Conservation (phyloP, 2,797 vertebrate genomes). For the Stomatorhinus walkeri region DNA sequence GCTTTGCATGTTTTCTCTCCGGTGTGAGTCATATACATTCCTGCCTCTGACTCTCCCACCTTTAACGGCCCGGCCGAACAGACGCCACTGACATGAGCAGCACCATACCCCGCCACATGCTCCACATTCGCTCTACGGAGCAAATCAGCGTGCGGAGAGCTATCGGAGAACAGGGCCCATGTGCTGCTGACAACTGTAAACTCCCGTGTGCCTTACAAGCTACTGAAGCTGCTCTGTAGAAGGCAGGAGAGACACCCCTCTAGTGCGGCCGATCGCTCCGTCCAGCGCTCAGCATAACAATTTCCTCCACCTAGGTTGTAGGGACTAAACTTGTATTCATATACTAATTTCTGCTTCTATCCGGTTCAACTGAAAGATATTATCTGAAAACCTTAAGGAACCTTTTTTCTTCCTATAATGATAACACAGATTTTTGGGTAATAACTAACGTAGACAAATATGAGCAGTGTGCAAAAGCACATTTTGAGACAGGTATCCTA, state of each 20-base stretch:
- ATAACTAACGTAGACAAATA: neutral
- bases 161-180: neutral
- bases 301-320: neutral
- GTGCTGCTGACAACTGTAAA: neutral
- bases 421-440: neutral
- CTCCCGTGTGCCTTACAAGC: neutral
- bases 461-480: neutral
- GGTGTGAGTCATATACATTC: neutral
- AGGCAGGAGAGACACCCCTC: neutral
- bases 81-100: neutral
- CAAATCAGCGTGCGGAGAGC: neutral
- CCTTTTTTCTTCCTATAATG: neutral
- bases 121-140: neutral
- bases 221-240: neutral
- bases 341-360: neutral
- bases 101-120: neutral
- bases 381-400: neutral
- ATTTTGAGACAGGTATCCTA: neutral
- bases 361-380: neutral
- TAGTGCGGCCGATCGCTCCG: neutral
- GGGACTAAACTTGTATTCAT: neutral
- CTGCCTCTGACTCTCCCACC: neutral
- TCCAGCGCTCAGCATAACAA: neutral
- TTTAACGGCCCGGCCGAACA: neutral
- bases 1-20: neutral